phyloP scores from a whole-genome alignment of 2,888 invertebrate genomes.

The Tenthredo notha region DNA sequence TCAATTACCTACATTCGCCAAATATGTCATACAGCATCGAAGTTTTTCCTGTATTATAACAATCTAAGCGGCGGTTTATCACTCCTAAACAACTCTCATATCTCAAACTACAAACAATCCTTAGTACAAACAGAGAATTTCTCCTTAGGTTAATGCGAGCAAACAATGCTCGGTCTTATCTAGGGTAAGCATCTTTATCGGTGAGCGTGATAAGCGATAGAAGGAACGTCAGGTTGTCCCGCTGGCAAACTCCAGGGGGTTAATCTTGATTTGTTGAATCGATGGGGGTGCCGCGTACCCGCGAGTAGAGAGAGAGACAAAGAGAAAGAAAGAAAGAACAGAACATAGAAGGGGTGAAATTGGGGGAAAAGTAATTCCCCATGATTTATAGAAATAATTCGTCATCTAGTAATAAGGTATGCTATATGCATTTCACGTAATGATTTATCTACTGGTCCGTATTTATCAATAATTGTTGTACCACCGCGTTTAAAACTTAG shows the following conservation, averaged over 20 bases:
- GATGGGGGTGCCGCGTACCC: slow-evolving; percentile 50
- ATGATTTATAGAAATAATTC: slow-evolving; percentile 68
- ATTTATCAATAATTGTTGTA: slow-evolving; percentile 3
- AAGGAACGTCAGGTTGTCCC: slow-evolving; percentile 62
- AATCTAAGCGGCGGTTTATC: neutral
- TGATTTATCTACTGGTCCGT: neutral
- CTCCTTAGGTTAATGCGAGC: slow-evolving; percentile 63
- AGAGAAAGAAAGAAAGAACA: neutral
- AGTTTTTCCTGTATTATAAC: neutral
- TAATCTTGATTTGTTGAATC: slow-evolving; percentile 64
- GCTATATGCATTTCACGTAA: neutral
- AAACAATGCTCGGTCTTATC: slow-evolving; percentile 68
- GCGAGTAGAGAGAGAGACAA: slow-evolving; percentile 52
- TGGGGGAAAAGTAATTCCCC: slow-evolving; percentile 61
- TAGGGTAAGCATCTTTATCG: slow-evolving; percentile 71
- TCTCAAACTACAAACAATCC: slow-evolving; percentile 62
- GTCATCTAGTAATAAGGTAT: slow-evolving; percentile 61
- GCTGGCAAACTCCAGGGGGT: slow-evolving; percentile 62
- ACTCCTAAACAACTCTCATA: neutral
- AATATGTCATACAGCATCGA: neutral
- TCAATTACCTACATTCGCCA: neutral
- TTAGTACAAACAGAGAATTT: slow-evolving; percentile 61
- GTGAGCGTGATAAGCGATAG: slow-evolving; percentile 59
- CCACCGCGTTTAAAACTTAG: neutral
- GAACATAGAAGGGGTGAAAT: slow-evolving; percentile 28